Base-by-base conservation (phyloP, 2,113 vertebrate species). In the Cygnus atratus region DNA sequence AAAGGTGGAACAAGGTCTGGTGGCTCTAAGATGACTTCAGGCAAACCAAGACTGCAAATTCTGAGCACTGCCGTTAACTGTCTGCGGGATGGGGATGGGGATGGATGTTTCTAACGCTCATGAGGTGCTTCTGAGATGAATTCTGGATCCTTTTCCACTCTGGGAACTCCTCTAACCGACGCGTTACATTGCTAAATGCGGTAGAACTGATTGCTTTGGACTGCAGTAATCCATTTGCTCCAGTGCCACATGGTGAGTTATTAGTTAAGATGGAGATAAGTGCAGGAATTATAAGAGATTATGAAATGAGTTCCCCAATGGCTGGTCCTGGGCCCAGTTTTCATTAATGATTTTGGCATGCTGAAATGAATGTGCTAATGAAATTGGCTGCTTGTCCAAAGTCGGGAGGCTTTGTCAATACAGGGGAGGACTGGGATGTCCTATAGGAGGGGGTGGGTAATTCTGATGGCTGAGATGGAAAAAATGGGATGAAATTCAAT, bases 241-340 rank as follows among this genome's bases (percentile, higher is more conserved):
- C 37, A 50, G 84, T 84, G 80, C 72, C 0, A 0, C 57, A 26
- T 52, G 46, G 46, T 63, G 86, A 91, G 61, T 87, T 91, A 85
- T 74, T 92, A 86, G 80, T 90, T 61, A 67, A 76, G 78, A 92
- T 87, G 66, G 50, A 95, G 66, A 73, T 83, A 92, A 89, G 31
- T 50, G 54, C 9, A 66, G 78, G 81, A 91, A 82, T 83, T 70
- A 44, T 19, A 72, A 62, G 39, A 94, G 89, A 78, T 91, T 85
- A 50, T 3, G 3, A 68, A 50, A 57, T 55, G 68, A 85, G 67
- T 41, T 85, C 88, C 44, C 24, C 67, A 46, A 50, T 19, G 70
- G 41, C 84, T 97, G 78, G 81, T 85, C 74, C 54, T 1, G 0
- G 62, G 81, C 66, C 89, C 71, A 62, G 81, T 57, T 84, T 88